Evolutionary conservation across 2,113 vertebrate species (phyloP), one percentile per base, ranked within the genome.

Genomic region (Anseranas semipalmata): DNA sequence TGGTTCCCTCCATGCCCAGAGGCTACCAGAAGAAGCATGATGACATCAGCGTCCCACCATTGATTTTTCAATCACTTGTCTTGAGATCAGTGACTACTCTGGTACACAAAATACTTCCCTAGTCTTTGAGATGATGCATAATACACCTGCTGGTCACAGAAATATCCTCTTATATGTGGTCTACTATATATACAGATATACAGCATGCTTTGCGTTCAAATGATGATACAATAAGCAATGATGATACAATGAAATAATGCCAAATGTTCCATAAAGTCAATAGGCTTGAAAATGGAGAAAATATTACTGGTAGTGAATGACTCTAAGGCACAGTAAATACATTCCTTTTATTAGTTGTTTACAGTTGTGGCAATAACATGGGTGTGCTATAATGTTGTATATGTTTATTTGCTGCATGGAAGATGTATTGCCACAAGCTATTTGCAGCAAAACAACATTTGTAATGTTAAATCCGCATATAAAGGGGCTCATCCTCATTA

Each of bases 391-490:
- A 87, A 93, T 30, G 39, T 35, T 73, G 86, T 92, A 28, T 89
- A 67, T 96, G 89, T 89, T 93, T 90, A 89, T 94, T 92, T 92
- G 77, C 89, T 95, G 86, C 94, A 79, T 75, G 81, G 77, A 96
- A 96, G 92, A 96, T 91, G 89, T 89, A 95, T 92, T 73, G 94
- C 96, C 92, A 92, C 80, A 43, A 95, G 94, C 94, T 92, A 95
- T 96, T 95, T 95, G 62, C 81, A 92, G 95, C 66, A 95, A 96
- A 95, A 93, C 96, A 96, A 85, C 92, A 96, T 96, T 95, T 95
- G 77, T 92, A 85, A 95, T 58, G 66, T 3, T 50, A 82, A 96
- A 92, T 91, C 25, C 10, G 65, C 86, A 85, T 43, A 77, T 65
- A 92, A 85, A 95, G 92, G 91, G 85, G 52, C 85, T 88, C 55